These are phyloP conservation scores for Lindbergichthys nudifrons DNA, from an alignment of 2,797 vertebrate genomes.

Conservation along the genomic window DNA sequence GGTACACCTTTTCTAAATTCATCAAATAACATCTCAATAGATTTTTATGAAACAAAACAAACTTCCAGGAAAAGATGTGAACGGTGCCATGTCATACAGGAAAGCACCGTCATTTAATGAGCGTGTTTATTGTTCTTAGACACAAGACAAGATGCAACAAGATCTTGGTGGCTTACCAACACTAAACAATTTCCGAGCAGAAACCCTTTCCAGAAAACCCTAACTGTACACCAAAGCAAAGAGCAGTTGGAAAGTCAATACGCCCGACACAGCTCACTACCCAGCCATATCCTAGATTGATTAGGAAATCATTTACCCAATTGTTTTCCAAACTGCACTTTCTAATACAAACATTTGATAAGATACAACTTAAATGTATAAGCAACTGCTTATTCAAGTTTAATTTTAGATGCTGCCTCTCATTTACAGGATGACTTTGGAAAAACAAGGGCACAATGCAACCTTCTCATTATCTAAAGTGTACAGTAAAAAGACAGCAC, in stretches of 20 bases:
- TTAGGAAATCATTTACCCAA: background rate
- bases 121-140: background rate
- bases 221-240: background rate
- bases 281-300: background rate
- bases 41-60: background rate
- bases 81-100: background rate
- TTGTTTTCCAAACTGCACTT: conserved; percentile 3
- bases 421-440: background rate
- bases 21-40: background rate
- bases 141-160: conserved; percentile 5
- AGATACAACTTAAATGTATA: background rate
- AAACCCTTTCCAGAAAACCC: background rate
- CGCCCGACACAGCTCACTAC: background rate
- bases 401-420: background rate
- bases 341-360: conserved; percentile 1
- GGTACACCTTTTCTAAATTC: background rate
- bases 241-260: background rate
- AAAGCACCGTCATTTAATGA: conserved; percentile 3
- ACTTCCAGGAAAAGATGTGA: background rate
- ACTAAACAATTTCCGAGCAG: background rate
- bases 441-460: background rate
- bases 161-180: background rate
- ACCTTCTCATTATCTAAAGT: background rate
- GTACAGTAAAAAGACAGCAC: background rate
- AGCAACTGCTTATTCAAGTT: too few relatives aligned